phyloP scores from a whole-genome alignment of 2,888 invertebrate genomes.

The Megaustenia siamemsis region DNA sequence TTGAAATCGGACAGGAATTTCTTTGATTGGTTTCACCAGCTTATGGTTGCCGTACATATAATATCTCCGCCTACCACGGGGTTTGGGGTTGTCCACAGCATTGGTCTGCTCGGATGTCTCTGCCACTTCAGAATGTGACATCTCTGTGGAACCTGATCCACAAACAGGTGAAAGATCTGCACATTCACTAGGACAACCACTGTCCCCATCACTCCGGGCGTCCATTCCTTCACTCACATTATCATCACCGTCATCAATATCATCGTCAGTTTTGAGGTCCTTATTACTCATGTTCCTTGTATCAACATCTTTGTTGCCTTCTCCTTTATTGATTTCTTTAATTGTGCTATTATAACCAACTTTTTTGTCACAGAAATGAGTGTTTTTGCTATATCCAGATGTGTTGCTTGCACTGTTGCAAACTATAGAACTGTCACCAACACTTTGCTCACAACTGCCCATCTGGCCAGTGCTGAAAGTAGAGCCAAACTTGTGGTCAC shows the following conservation, averaged over 20 bases:
- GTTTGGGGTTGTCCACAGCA: constrained; percentile 56
- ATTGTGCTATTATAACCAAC: background rate
- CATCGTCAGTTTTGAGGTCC: background rate
- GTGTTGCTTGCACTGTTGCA: background rate
- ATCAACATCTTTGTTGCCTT: background rate
- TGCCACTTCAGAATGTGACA: background rate
- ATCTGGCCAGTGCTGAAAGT: background rate
- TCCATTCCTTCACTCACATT: constrained; percentile 47
- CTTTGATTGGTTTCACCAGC: constrained; percentile 76
- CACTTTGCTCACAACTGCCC: background rate
- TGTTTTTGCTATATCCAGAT: background rate
- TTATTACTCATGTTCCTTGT: background rate
- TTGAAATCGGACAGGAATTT: constrained; percentile 76
- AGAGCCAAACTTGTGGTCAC: background rate
- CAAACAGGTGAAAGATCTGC: constrained; percentile 49
- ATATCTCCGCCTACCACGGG: constrained; percentile 67
- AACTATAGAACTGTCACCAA: background rate
- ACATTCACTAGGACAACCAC: constrained; percentile 58
- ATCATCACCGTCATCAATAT: constrained; percentile 45
- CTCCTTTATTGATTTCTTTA: background rate
- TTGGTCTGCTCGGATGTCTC: constrained; percentile 3
- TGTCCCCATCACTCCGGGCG: constrained; percentile 55
- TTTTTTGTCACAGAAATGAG: background rate
- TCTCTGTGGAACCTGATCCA: constrained; percentile 26
- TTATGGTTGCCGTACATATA: constrained; percentile 76